A percentile compares a stretch with the other conserved stretches of the same genome.
These are phyloP conservation scores for Nymphalis polychloros DNA, from an alignment of 2,888 invertebrate species.

Conservation along the genomic window DNA sequence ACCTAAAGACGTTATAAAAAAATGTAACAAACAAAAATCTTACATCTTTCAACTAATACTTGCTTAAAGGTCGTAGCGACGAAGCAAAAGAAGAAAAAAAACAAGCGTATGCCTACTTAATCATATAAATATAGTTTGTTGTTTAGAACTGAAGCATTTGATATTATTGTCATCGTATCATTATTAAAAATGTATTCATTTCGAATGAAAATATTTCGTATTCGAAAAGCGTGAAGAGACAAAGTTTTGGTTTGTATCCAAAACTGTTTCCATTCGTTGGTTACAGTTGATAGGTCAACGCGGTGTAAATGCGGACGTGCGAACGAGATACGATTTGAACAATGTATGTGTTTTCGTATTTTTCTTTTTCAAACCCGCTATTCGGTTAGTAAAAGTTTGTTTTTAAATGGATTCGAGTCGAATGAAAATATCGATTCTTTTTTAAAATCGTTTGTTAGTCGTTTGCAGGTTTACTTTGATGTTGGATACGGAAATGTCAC, in stretches of 20 bases:
- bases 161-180: not conserved
- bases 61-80: too few relatives aligned
- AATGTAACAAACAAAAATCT: too few relatives aligned
- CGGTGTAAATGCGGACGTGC: constrained; percentile 13
- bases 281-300: constrained; percentile 18
- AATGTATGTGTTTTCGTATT: constrained; percentile 8
- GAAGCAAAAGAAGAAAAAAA: too few relatives aligned
- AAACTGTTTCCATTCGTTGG: constrained; percentile 13
- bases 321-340: constrained; percentile 13
- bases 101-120: too few relatives aligned
- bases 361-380: constrained; percentile 6
- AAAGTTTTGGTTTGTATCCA: constrained; percentile 13
- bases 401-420: constrained; percentile 1
- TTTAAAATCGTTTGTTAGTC: not conserved
- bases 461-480: not conserved
- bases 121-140: too few relatives aligned
- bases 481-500: not conserved
- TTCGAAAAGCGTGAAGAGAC: not conserved
- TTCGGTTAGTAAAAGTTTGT: constrained; percentile 8
- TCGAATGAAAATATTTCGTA: not conserved
- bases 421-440: constrained; percentile 6
- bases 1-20: too few relatives aligned
- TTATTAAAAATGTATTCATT: not conserved
- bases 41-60: too few relatives aligned
- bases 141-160: too few relatives aligned